Conservation (phyloP, 2,797 vertebrate species). For the Falco rusticolus region DNA sequence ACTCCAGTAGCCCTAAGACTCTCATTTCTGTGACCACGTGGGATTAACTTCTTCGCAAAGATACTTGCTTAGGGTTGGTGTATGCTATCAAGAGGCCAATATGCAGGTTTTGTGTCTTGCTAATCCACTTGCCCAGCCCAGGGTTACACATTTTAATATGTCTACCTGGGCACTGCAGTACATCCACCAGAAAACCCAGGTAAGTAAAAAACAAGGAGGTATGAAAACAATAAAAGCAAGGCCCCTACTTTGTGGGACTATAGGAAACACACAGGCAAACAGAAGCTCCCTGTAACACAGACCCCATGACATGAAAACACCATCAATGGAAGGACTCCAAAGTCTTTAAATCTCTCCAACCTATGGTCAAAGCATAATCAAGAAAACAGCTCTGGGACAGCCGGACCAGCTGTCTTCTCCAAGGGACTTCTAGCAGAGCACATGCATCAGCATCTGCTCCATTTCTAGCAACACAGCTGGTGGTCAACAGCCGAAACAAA, state of each 20-base stretch:
- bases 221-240: neutral
- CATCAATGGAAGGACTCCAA: neutral
- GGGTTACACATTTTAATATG: neutral
- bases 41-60: neutral
- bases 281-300: neutral
- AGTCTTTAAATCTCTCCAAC: neutral
- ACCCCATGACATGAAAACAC: neutral
- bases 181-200: neutral
- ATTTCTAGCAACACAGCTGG: neutral
- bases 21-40: neutral
- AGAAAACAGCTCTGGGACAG: neutral
- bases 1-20: neutral
- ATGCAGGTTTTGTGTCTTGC: neutral
- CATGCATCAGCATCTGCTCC: neutral
- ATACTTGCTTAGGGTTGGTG: accelerated
- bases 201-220: neutral
- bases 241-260: neutral
- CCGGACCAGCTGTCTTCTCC: neutral
- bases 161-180: neutral
- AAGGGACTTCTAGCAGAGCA: neutral
- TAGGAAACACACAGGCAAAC: neutral
- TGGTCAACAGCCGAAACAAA: neutral
- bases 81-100: neutral
- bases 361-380: neutral
- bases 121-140: neutral